Conservation (phyloP, 2,113 vertebrate species). For the Conger conger region DNA sequence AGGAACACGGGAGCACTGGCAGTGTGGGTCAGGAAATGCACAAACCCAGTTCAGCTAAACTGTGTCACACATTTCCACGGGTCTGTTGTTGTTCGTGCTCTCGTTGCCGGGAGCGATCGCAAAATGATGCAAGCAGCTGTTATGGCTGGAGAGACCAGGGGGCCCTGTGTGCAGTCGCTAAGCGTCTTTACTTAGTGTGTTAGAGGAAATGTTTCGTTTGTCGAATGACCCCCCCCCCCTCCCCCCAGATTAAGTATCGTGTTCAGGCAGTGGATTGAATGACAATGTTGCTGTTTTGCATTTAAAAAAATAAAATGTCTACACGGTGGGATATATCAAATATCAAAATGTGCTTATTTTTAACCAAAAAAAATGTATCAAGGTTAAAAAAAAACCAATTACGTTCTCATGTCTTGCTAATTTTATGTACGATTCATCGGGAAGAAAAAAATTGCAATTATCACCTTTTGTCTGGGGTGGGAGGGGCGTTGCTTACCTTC, state of each 20-base stretch:
- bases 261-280: no score
- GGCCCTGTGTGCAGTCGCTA: neutral
- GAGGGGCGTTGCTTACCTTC: slow-evolving; percentile 82
- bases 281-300: no score
- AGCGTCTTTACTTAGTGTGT: neutral
- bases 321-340: no score
- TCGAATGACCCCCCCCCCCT: neutral
- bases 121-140: neutral
- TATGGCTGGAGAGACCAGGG: neutral
- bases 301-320: no score
- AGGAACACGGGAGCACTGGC: neutral
- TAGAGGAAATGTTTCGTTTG: neutral
- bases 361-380: no score
- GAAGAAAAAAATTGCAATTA: slow-evolving; percentile 75
- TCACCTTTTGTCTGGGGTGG: slow-evolving; percentile 74
- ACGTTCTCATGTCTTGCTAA: slow-evolving; percentile 62
- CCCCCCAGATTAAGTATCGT: no score
- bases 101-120: neutral
- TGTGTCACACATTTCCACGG: neutral
- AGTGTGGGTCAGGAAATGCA: neutral
- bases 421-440: slow-evolving; percentile 68
- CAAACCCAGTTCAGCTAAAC: neutral
- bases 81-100: neutral
- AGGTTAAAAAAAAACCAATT: neutral
- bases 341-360: no score